These are phyloP conservation scores for Dipodomys merriami DNA, from an alignment of 2,113 vertebrate genomes.

Conservation along the genomic window DNA sequence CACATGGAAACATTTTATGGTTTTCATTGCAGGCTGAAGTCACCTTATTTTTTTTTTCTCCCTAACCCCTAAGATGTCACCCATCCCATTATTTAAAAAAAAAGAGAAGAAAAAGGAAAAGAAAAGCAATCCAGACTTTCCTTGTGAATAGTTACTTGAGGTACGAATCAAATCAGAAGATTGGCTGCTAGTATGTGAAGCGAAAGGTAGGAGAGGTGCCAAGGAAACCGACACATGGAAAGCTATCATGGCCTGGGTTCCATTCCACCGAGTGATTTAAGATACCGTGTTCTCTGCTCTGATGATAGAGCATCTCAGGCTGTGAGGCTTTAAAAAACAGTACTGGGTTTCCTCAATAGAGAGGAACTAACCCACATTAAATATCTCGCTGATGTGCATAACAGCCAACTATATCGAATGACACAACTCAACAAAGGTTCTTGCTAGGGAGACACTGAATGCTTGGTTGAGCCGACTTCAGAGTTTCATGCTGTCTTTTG, in stretches of 20 bases:
- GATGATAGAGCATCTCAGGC: conserved; percentile 69
- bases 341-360: conserved; percentile 68
- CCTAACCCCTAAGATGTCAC: conserved; percentile 71
- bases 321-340: conserved; percentile 74
- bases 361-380: conserved; percentile 62
- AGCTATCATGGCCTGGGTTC: conserved; percentile 45
- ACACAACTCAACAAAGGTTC: conserved; percentile 69
- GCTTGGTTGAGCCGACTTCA: neutral
- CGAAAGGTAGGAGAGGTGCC: conserved; percentile 75
- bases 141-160: conserved; percentile 87
- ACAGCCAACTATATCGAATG: conserved; percentile 67
- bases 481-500: conserved; percentile 54
- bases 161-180: conserved; percentile 81
- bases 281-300: conserved; percentile 56
- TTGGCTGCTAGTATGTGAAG: conserved; percentile 70
- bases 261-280: conserved; percentile 77
- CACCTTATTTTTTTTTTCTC: conserved; percentile 75
- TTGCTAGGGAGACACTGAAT: conserved; percentile 48
- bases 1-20: conserved; percentile 85
- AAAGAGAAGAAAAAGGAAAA: no score
- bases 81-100: conserved; percentile 77
- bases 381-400: conserved; percentile 58
- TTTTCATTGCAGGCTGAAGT: conserved; percentile 81
- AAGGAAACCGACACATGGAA: conserved; percentile 37
- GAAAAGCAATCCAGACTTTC: conserved; percentile 71